Percentiles rank a stretch among this genome's conserved stretches.
Conservation (phyloP, 2,113 vertebrate species). For the Plecturocebus donacophilus region DNA sequence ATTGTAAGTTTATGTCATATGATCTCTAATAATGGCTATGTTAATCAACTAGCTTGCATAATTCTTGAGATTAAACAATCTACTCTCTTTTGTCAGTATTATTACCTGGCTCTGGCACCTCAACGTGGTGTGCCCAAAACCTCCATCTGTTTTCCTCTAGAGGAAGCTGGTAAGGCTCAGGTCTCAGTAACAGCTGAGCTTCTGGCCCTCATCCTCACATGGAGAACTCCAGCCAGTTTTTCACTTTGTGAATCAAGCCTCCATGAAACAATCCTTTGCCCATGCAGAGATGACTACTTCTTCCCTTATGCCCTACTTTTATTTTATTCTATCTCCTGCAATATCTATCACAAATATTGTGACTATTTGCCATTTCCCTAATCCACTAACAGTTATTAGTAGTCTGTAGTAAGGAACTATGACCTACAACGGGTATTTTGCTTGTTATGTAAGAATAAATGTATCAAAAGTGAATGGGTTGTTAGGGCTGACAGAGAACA, state of each 20-base stretch:
- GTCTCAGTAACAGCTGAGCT: neutral
- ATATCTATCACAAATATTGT: neutral
- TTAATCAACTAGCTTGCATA: neutral
- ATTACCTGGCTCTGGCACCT: neutral
- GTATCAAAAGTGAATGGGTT: neutral
- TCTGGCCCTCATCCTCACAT: neutral
- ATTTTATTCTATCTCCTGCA: neutral
- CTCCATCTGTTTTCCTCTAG: neutral
- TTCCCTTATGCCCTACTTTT: neutral
- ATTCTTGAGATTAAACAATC: neutral
- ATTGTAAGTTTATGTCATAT: neutral
- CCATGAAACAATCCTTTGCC: neutral
- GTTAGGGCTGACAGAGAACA: neutral
- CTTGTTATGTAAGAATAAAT: neutral
- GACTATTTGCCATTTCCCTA: neutral
- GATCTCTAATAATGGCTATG: neutral
- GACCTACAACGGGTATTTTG: neutral
- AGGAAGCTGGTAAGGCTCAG: neutral
- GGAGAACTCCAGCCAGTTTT: neutral
- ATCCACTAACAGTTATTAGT: neutral
- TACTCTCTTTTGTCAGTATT: neutral
- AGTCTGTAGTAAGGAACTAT: neutral
- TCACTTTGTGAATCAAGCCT: neutral
- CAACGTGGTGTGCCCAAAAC: neutral
- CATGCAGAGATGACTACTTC: neutral